Base-by-base conservation (phyloP, 1,140 invertebrate genomes). In the Akabosia matsudoensis region DNA sequence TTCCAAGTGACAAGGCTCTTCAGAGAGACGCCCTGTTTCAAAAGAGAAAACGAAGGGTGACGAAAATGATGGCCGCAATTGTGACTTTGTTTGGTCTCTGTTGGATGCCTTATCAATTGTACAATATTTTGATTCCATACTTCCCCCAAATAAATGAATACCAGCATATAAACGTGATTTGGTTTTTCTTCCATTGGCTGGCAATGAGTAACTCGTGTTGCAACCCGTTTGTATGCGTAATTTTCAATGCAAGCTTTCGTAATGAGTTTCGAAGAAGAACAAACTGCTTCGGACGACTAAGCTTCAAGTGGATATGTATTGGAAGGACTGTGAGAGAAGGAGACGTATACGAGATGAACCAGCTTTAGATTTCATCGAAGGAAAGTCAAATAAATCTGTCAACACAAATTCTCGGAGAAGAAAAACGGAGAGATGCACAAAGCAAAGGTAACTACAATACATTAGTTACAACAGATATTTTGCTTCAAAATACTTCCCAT, bases 131-230 rank as follows among this genome's bases (percentile, higher is more conserved):
- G 14, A 13, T 16, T 13, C 14, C n/a, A 4, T 3, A 56, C 54
- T 56, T 16, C 18, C 37, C 37, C 10, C 13, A 56, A 56, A 56
- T 56, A n/a, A 56, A 56, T 4, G 22, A 56, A 78, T 91, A 91
- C 83, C 85, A 86, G 76, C 92, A 91, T 82, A 92, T 92, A 74
- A 91, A 92, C 82, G 90, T 92, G 10, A 88, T 92, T 70, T 92
- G 88, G 86, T 93, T 95, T 83, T 92, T 89, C 83, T 92, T 89
- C 82, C 92, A 94, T 84, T 94, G 92, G 92, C 84, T 94, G 77
- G 92, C 93, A 0, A 94, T 94, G 92, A 92, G 91, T 79, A 94
- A 94, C 83, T 93, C 91, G 64, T 93, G 92, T 82, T 92, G 92
- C 83, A 94, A 94, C 85, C 92, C 92, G 0, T 93, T 94, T 82